phyloP scores from a whole-genome alignment of 2,888 invertebrate species.

The Mythimna albipuncta region DNA sequence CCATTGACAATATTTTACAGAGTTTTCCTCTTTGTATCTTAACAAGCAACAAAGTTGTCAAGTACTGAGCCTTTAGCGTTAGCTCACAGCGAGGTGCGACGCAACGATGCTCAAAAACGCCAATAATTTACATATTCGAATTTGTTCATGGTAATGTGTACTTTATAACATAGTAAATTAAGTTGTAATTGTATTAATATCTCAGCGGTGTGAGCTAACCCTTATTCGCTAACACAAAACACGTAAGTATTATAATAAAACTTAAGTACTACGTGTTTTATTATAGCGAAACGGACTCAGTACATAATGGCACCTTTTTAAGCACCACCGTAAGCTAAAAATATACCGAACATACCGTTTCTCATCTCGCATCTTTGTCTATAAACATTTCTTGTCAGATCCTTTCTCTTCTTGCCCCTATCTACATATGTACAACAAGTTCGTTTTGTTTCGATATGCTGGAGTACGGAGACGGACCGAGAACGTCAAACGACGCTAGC shows the following conservation, averaged over 20 bases:
- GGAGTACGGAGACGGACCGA: not conserved
- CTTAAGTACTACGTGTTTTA: not conserved
- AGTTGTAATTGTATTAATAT: not conserved
- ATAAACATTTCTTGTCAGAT: not conserved
- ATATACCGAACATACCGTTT: not conserved
- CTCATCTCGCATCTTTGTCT: not conserved
- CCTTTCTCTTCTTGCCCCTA: not conserved
- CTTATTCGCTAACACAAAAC: not conserved
- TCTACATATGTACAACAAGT: not conserved
- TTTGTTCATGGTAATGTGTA: not conserved
- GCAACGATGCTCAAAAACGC: not conserved
- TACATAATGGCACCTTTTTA: constrained; percentile 8
- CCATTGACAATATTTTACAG: not conserved
- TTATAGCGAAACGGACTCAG: not conserved
- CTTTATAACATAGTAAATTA: not conserved
- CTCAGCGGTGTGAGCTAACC: not conserved
- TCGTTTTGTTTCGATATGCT: not conserved
- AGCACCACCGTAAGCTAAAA: not conserved
- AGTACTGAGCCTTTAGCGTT: not conserved
- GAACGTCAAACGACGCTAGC: not conserved
- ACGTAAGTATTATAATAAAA: not conserved
- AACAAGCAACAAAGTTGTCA: not conserved
- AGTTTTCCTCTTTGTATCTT: not conserved
- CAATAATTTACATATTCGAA: not conserved
- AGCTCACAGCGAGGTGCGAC: not conserved